Base-by-base conservation (phyloP, 2,113 vertebrate species). In the Bolborhynchus lineola region DNA sequence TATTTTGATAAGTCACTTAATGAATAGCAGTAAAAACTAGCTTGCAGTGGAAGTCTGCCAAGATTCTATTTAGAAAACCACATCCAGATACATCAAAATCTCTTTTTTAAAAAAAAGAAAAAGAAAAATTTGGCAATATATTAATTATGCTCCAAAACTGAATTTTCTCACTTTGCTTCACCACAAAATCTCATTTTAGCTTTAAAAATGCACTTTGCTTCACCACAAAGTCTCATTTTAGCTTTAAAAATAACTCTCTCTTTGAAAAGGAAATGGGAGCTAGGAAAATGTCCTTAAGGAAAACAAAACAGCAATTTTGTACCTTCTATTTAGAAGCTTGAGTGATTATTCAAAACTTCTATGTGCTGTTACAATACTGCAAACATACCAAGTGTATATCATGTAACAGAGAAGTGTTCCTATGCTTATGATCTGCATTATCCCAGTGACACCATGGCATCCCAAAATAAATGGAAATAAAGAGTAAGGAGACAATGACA, bases 1-100 rank as follows among this genome's bases (percentile, higher is more conserved):
- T 29, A 67, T 80, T 84, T 95, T 96, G 96, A 91, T 94, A 96
- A 95, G 90, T 88, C 81, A 96, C 78, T 71, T 95, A 97, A 97
- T 94, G 74, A 96, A 97, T 67, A 95, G 85, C 62, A 92, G 78
- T 75, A 92, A 86, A 96, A 86, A 90, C 59, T 80, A 90, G 81
- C 81, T 91, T 86, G n/a, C n/a, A 82, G 50, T 96, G 95, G 81
- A 94, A 71, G 70, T 21, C 82, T 92, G 94, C 89, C 95, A 97
- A 96, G 57, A 62, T 86, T 88, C 82, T 97, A 75, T 95, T 95
- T 83, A 91, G 78, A 94, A 94, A 97, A 94, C 62, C 74, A 71
- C 64, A 97, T 82, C 46, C 76, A 92, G 63, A 92, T 78, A 95
- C 33, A 95, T 88, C 50, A 94, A 85, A 95, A 96, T 80, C 90